Conservation (phyloP, 1,140 invertebrate species). For the Caerostris darwini region DNA sequence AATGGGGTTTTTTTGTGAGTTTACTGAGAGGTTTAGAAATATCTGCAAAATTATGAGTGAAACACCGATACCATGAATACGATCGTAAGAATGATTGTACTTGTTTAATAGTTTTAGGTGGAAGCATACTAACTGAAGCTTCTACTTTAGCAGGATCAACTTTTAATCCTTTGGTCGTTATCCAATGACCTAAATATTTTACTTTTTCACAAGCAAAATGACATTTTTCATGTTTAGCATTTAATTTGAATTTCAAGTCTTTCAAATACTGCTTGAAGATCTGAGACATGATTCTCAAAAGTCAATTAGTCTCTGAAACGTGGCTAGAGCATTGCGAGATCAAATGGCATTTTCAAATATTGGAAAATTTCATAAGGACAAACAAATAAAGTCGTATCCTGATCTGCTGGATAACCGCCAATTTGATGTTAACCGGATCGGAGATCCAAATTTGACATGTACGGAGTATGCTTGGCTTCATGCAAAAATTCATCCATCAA, state of each 20-base stretch:
- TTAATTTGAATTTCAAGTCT: not conserved
- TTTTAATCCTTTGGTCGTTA: not conserved
- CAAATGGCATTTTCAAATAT: not conserved
- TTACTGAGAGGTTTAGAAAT: not conserved
- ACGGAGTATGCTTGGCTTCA: too few relatives aligned
- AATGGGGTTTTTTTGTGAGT: not conserved
- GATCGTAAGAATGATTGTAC: not conserved
- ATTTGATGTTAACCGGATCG: too few relatives aligned
- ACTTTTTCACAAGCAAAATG: not conserved
- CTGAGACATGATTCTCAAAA: slow-evolving; percentile 15
- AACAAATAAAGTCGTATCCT: slow-evolving; percentile 80
- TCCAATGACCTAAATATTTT: not conserved
- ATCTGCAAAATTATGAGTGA: not conserved
- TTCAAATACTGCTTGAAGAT: not conserved
- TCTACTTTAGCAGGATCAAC: not conserved
- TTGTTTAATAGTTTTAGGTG: not conserved
- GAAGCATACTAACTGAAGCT: not conserved
- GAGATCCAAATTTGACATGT: too few relatives aligned
- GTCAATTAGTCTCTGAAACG: not conserved
- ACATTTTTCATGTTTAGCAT: not conserved
- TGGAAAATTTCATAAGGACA: not conserved
- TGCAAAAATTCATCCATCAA: too few relatives aligned
- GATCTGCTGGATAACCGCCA: slow-evolving; percentile 71
- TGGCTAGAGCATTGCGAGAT: not conserved
- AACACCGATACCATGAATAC: not conserved